Base-by-base conservation (phyloP, 2,113 vertebrate genomes). In the Brachypodius melanocephalos region DNA sequence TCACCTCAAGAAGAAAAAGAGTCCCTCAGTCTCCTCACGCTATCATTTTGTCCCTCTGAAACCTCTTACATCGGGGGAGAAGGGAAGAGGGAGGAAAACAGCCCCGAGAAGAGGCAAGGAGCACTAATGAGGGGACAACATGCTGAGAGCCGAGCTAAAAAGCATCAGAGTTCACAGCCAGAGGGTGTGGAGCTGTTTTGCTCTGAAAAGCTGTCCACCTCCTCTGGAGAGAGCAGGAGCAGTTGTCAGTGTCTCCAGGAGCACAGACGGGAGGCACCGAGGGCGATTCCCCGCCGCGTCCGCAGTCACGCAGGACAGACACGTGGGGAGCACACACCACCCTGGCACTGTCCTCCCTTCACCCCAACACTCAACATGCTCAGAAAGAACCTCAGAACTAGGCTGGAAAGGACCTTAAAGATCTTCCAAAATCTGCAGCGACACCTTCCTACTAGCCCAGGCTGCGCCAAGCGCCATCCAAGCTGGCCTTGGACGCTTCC, bases 141-240 rank as follows among this genome's bases (percentile, higher is more conserved):
- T 4, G 40, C 80, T 76, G 72, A 85, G 46, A 91, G 59, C 49
- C 6, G 38, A 92, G 88, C n/a, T 73, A 40, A 68, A 54, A 59
- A 85, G 24, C 72, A 22, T 26, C 67, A 59, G 62, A 88, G 40
- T 18, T 66, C 66, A 22, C 17, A 85, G 84, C 52, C 45, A 52
- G 62, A 63, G 36, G 88, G n/a, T 6, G 22, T 16, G 58, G 12
- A 88, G 69, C 20, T 85, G 34, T 65, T 95, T 87, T 57, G 34
- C 61, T 79, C 84, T 73, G 75, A 38, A 90, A 92, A 95, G 54
- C 71, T 95, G 90, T 71, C 92, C 83, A 89, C 36, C 88, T 93
- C 52, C 0, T 0, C 51, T 42, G 75, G 36, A 48, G 32, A 15
- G 73, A 86, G 48, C 58, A 76, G 83, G 62, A 88, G 3, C 48